Evolutionary conservation across 1,140 invertebrate genomes (phyloP), one percentile per base, ranked within the genome.

Genomic region (Dolichoris vasculosae): DNA sequence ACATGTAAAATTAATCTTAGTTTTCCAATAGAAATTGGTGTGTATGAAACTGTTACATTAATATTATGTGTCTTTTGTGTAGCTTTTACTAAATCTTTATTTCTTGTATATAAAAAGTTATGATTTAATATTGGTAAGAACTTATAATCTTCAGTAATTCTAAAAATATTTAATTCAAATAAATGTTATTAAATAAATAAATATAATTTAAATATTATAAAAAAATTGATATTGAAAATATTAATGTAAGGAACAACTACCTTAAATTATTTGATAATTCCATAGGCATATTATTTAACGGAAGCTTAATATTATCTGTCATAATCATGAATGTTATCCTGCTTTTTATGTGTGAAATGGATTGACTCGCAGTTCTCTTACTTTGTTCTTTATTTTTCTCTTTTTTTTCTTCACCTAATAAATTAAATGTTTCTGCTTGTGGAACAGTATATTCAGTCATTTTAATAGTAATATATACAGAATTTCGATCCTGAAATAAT

Each of bases 121-220:
- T 97, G 96, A 87, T 96, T 95, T 0, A 98, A 90, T 86, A 98
- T 96, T 38, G 98, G 98, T 86, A 98, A 93, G 90, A 98, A 98
- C 90, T 96, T 95, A 38, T 94, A 94, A 67, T 95, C 94, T 51
- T 94, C 92, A 87, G 95, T 94, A 30, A 96, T 90, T 87, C 95
- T 96, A 89, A 88, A 92, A 93, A 94, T 81, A 73, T 13, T n/a
- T n/a, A n/a, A n/a, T n/a, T n/a, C n/a, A n/a, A n/a, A n/a, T n/a
- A n/a, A n/a, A n/a, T n/a, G 9, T 4, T 9, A 64, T 30, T 8
- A 64, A 64, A 64, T 64, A 86, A 86, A 88, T 64, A 84, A 87
- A 80, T 80, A 38, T 77, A 71, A n/a, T 87, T 48, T 75, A 87
- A 85, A 15, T 48, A 73, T 35, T 59, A 32, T 51, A 6, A 76